Conservation (phyloP, 2,888 invertebrate genomes). For the Patella pellucida region DNA sequence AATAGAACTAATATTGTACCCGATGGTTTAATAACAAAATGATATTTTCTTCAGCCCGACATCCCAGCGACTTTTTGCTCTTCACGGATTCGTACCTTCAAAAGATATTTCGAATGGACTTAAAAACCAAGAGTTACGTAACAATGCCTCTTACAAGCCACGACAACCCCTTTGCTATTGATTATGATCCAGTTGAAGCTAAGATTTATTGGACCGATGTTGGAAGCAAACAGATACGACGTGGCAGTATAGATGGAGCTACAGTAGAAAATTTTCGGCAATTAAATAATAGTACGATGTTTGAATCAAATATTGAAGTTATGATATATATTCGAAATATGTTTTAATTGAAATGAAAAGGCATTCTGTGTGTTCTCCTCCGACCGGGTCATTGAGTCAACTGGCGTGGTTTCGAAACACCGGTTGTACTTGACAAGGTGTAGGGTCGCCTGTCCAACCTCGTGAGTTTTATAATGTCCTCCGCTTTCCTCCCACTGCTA, state of each 20-base stretch:
- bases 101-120: constrained; percentile 83
- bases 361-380: too few relatives aligned
- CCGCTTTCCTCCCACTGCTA: too few relatives aligned
- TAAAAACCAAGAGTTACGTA: constrained; percentile 74
- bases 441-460: too few relatives aligned
- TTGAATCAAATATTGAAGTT: too few relatives aligned
- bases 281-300: constrained; percentile 40
- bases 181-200: constrained; percentile 84
- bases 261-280: constrained; percentile 39
- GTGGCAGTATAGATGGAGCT: constrained; percentile 47
- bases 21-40: too few relatives aligned
- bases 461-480: too few relatives aligned
- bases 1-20: too few relatives aligned
- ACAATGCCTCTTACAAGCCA: constrained; percentile 41
- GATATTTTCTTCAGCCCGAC: constrained; percentile 30
- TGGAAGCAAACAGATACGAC: constrained; percentile 60
- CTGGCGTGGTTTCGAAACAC: too few relatives aligned
- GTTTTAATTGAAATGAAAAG: too few relatives aligned
- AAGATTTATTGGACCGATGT: constrained; percentile 85
- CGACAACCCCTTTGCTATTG: constrained; percentile 84
- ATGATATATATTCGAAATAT: too few relatives aligned
- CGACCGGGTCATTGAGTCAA: too few relatives aligned
- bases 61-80: constrained; percentile 57
- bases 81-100: constrained; percentile 72
- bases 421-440: too few relatives aligned